Conservation (phyloP, 2,888 invertebrate species). For the Drosophila formosana region DNA sequence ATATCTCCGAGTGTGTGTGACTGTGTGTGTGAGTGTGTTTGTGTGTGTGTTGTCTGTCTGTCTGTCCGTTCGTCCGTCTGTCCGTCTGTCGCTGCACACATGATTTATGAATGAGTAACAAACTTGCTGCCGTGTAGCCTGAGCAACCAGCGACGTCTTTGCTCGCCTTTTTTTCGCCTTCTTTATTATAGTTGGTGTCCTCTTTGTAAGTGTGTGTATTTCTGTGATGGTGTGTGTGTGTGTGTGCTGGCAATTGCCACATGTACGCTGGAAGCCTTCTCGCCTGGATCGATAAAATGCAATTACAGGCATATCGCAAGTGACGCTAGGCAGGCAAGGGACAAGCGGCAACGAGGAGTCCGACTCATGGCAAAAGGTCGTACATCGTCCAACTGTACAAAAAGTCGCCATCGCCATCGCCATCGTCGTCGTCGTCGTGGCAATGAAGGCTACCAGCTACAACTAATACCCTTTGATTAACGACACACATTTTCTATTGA, state of each 20-base stretch:
- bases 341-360: conserved; percentile 31
- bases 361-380: conserved; percentile 75
- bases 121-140: conserved; percentile 77
- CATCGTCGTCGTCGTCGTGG: conserved; percentile 49
- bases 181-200: conserved; percentile 69
- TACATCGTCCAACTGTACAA: conserved; percentile 74
- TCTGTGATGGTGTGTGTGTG: conserved; percentile 40
- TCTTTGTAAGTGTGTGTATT: conserved; percentile 23
- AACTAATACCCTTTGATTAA: conserved; percentile 82
- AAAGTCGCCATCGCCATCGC: conserved; percentile 54
- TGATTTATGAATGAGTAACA: conserved; percentile 82
- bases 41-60: conserved; percentile 29
- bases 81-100: conserved; percentile 72
- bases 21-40: conserved; percentile 29
- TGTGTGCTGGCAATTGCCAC: conserved; percentile 74
- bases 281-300: conserved; percentile 80
- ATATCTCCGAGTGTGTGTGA: conserved; percentile 9
- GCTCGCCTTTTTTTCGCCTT: conserved; percentile 62
- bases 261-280: conserved; percentile 59
- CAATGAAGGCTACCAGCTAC: conserved; percentile 71
- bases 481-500: conserved; percentile 81
- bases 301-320: conserved; percentile 82
- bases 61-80: conserved; percentile 37
- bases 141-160: conserved; percentile 75
- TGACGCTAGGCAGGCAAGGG: conserved; percentile 64